phyloP scores from a whole-genome alignment of 53 echinoderm and acorn worm species.

The Luidia sarsii region DNA sequence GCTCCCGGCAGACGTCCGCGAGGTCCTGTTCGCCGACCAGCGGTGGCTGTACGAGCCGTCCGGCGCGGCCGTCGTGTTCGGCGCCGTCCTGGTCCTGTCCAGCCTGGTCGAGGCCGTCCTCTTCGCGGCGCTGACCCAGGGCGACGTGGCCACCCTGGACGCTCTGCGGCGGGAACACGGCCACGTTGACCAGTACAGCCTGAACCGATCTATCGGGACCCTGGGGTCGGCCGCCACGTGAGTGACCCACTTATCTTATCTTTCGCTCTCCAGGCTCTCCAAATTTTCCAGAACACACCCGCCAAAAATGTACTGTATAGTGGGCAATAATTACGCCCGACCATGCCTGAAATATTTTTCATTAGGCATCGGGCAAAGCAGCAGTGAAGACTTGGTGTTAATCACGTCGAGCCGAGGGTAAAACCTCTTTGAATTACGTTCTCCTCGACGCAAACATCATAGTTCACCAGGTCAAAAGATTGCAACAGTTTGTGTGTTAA shows the following conservation, averaged over 20 bases:
- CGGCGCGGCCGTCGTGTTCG: constrained; percentile 42
- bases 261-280: too few relatives aligned
- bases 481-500: too few relatives aligned
- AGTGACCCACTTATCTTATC: neutral
- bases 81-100: constrained; percentile 62
- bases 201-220: constrained; percentile 25
- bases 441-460: too few relatives aligned
- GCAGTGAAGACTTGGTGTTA: too few relatives aligned
- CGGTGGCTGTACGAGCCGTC: constrained; percentile 78
- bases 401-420: too few relatives aligned
- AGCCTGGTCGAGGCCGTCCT: constrained; percentile 53
- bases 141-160: constrained; percentile 74
- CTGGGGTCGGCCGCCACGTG: constrained; percentile 34
- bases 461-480: too few relatives aligned
- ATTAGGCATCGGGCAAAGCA: too few relatives aligned
- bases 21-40: constrained; percentile 59
- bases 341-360: too few relatives aligned
- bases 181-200: constrained; percentile 21
- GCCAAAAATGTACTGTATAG: too few relatives aligned
- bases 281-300: too few relatives aligned
- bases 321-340: too few relatives aligned
- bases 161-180: constrained; percentile 32
- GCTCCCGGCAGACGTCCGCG: neutral
- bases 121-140: constrained; percentile 53
- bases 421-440: too few relatives aligned